These are phyloP conservation scores for Drosophila greeni DNA, from an alignment of 2,888 invertebrate genomes.

Conservation along the genomic window DNA sequence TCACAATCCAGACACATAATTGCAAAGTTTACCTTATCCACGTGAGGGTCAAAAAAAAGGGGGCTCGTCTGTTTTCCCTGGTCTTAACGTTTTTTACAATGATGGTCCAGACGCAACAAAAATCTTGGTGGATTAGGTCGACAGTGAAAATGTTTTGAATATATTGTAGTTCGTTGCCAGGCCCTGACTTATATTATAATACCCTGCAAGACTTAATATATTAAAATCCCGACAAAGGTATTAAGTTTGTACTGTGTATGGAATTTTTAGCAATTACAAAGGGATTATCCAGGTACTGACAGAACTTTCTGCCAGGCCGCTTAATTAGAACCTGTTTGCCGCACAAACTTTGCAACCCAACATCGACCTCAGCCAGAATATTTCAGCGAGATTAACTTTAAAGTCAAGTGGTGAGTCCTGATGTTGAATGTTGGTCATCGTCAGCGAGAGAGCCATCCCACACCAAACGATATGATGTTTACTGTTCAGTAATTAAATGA, in stretches of 20 bases:
- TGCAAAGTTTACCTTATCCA: neutral
- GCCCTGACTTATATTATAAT: too few species aligned
- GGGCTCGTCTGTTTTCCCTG: constrained; percentile 4
- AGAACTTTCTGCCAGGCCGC: constrained; percentile 70
- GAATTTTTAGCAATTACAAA: too few species aligned
- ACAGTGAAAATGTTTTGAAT: neutral
- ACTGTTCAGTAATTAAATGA: constrained; percentile 51
- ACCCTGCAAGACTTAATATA: too few species aligned
- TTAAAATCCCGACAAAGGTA: too few species aligned
- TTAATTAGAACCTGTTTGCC: constrained; percentile 69
- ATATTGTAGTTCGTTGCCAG: neutral
- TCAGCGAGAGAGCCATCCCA: constrained; percentile 77
- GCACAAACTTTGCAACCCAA: constrained; percentile 70
- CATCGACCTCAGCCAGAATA: constrained; percentile 76
- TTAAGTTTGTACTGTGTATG: too few species aligned
- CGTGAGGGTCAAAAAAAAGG: neutral
- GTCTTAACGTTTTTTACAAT: neutral
- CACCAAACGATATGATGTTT: constrained; percentile 74
- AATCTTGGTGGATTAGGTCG: neutral
- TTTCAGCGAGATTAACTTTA: constrained; percentile 56
- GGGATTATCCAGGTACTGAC: constrained; percentile 58
- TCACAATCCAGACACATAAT: constrained; percentile 10
- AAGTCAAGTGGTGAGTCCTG: constrained; percentile 62
- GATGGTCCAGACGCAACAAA: constrained; percentile 5
- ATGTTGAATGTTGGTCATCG: constrained; percentile 67